Percentiles rank a stretch among this genome's conserved stretches.
These are phyloP conservation scores for Horisme vitalbata DNA, from an alignment of 2,888 invertebrate genomes.

Conservation along the genomic window DNA sequence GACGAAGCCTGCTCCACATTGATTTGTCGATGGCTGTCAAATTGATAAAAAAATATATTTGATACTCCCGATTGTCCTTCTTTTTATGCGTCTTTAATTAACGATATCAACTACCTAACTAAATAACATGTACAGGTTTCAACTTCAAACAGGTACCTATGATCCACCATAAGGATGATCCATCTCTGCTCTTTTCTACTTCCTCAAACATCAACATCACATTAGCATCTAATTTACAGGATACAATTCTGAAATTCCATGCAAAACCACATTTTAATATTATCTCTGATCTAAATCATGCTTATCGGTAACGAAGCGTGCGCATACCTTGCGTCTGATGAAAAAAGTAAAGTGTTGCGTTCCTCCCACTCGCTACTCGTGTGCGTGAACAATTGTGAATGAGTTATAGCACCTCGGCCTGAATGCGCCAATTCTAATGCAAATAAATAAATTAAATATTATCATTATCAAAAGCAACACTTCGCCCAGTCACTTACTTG, in stretches of 20 bases:
- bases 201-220: neutral
- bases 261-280: slow-evolving; percentile 36
- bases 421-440: neutral
- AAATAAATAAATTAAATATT: too few species aligned
- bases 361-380: slow-evolving; percentile 18
- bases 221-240: slow-evolving; percentile 17
- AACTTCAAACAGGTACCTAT: too few species aligned
- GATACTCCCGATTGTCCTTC: too few species aligned
- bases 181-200: too few species aligned
- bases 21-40: slow-evolving; percentile 2
- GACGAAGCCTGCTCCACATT: slow-evolving; percentile 32
- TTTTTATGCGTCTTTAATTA: too few species aligned
- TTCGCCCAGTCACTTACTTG: too few species aligned
- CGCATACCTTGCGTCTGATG: slow-evolving; percentile 39
- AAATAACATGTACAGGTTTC: too few species aligned
- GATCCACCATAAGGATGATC: too few species aligned
- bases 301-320: slow-evolving; percentile 72
- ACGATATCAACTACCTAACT: too few species aligned
- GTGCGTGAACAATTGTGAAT: slow-evolving; percentile 23
- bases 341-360: slow-evolving; percentile 29
- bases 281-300: slow-evolving; percentile 61
- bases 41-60: too few species aligned
- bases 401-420: slow-evolving; percentile 10
- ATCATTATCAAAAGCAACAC: too few species aligned
- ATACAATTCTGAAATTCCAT: neutral